These are phyloP conservation scores for Saxidomus purpurata DNA, from an alignment of 1,140 invertebrate genomes.

Conservation along the genomic window DNA sequence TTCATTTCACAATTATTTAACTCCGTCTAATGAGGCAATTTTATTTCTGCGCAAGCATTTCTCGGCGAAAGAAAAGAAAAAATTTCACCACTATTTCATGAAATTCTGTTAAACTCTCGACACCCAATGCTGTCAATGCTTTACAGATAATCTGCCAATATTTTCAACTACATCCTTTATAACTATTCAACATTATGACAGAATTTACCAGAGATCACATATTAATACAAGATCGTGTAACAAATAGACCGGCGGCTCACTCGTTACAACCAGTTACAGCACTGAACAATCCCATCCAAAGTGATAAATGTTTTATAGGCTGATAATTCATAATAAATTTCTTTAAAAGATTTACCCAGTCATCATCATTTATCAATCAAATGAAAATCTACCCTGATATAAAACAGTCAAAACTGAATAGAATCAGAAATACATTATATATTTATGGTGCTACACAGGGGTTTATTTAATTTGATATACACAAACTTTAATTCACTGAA, in stretches of 20 bases:
- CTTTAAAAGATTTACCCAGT: background rate
- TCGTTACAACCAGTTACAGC: background rate
- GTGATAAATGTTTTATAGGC: slow-evolving; percentile 24
- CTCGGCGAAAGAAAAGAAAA: background rate
- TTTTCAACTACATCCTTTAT: background rate
- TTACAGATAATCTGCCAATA: background rate
- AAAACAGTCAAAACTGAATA: background rate
- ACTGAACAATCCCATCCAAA: background rate
- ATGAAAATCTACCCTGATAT: slow-evolving; percentile 20
- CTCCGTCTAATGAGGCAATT: too few relatives aligned
- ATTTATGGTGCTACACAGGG: background rate
- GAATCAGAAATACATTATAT: background rate
- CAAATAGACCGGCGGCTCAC: background rate
- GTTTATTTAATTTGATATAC: background rate
- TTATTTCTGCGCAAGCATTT: too few relatives aligned
- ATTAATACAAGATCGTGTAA: background rate
- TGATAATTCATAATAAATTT: slow-evolving; percentile 13
- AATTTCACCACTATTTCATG: background rate
- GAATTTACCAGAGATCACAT: background rate
- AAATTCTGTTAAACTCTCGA: background rate
- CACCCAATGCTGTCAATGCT: background rate
- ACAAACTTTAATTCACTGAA: too few relatives aligned
- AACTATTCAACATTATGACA: background rate
- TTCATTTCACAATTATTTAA: background rate
- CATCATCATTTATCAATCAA: slow-evolving; percentile 36